Percentiles rank a stretch among this genome's conserved stretches.
Conservation (phyloP, 2,113 vertebrate species). For the Triplophysa dalaica region DNA sequence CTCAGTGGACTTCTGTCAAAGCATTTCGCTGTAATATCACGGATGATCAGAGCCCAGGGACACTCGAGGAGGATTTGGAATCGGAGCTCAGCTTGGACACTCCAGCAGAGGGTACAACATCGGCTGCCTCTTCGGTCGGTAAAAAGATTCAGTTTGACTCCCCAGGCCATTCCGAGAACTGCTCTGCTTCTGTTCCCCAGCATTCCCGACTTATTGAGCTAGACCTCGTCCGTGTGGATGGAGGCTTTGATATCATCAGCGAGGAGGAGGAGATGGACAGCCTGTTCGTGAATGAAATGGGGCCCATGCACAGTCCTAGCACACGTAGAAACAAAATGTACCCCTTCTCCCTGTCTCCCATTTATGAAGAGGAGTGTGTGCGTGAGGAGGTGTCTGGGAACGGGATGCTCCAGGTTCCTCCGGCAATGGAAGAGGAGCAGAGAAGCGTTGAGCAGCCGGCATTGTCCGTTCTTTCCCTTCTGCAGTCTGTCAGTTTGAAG, state of each 20-base stretch:
- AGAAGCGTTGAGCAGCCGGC: conserved; percentile 55
- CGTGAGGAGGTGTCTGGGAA: conserved; percentile 43
- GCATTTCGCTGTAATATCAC: conserved; percentile 6
- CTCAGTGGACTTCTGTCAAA: conserved; percentile 20
- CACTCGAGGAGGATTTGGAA: conserved; percentile 8
- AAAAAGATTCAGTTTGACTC: conserved; percentile 33
- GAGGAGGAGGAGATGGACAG: conserved; percentile 61
- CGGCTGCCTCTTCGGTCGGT: not conserved
- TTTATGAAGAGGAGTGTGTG: conserved; percentile 58
- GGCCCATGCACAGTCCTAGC: conserved; percentile 52
- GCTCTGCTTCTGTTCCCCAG: conserved; percentile 5
- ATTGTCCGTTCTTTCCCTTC: conserved; percentile 57
- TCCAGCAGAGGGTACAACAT: not conserved
- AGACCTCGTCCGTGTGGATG: conserved; percentile 37
- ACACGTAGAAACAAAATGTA: conserved; percentile 50
- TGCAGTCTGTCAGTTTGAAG: conserved; percentile 63
- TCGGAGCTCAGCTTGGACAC: not conserved
- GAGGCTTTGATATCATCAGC: conserved; percentile 49
- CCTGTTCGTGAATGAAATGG: conserved; percentile 58
- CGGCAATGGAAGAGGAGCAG: conserved; percentile 53
- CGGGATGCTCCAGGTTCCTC: conserved; percentile 50
- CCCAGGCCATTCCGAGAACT: not conserved
- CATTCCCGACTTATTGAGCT: conserved; percentile 17
- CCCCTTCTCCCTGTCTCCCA: conserved; percentile 64
- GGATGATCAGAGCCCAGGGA: conserved; percentile 26